Percentiles rank a stretch among this genome's conserved stretches.
Conservation (phyloP, 2,888 invertebrate species). For the Agonopterix heracliana region DNA sequence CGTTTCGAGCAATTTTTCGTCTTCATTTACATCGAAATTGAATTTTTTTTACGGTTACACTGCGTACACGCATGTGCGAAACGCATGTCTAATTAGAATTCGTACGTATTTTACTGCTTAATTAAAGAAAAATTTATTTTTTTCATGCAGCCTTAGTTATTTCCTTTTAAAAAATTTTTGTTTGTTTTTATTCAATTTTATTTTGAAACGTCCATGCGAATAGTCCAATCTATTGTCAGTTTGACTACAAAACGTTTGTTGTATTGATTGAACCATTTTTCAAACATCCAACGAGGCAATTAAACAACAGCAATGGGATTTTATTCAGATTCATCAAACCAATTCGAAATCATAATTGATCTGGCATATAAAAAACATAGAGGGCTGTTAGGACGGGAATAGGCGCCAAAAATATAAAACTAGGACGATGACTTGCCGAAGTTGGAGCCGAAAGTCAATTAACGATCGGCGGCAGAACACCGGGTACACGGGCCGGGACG, state of each 20-base stretch:
- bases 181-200: slow-evolving; percentile 7
- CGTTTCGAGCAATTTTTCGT: slow-evolving; percentile 49
- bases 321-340: slow-evolving; percentile 75
- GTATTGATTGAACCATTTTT: slow-evolving; percentile 64
- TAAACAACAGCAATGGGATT: slow-evolving; percentile 72
- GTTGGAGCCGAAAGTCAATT: slow-evolving; percentile 68
- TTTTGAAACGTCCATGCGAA: slow-evolving; percentile 5
- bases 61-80: slow-evolving; percentile 63
- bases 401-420: slow-evolving; percentile 73
- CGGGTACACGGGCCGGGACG: slow-evolving; percentile 1
- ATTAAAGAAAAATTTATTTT: slow-evolving; percentile 17
- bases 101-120: slow-evolving; percentile 20
- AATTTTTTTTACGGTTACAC: slow-evolving; percentile 47
- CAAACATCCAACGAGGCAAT: slow-evolving; percentile 67
- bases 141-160: slow-evolving; percentile 7
- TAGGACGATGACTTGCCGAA: slow-evolving; percentile 71
- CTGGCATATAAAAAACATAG: slow-evolving; percentile 69
- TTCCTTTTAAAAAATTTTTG: slow-evolving; percentile 7
- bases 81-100: slow-evolving; percentile 58
- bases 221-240: slow-evolving; percentile 27
- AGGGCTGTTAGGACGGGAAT: slow-evolving; percentile 62
- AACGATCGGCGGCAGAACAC: slow-evolving; percentile 32
- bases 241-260: slow-evolving; percentile 31
- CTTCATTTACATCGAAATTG: slow-evolving; percentile 63
- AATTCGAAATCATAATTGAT: slow-evolving; percentile 75